Conservation (phyloP, 2,797 vertebrate genomes). For the Pangasius krempfi region DNA sequence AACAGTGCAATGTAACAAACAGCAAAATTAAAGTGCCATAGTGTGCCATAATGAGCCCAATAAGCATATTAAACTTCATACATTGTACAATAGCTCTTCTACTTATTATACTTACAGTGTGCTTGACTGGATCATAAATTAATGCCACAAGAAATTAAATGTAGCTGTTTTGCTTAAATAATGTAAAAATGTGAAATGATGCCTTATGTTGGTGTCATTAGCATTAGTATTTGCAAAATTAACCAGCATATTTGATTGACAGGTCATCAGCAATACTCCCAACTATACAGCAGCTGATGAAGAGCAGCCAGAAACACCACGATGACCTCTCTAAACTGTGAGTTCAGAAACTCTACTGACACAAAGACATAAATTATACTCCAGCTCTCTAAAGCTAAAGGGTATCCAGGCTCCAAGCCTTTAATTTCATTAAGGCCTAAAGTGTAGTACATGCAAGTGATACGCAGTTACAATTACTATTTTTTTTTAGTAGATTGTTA, state of each 20-base stretch:
- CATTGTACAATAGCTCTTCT: background rate
- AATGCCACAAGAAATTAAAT: background rate
- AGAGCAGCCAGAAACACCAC: conserved; percentile 86
- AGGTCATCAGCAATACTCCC: conserved; percentile 86
- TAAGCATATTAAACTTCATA: background rate
- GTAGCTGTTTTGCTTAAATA: background rate
- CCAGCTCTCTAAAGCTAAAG: background rate
- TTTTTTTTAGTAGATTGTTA: background rate
- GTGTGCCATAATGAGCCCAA: too few relatives aligned
- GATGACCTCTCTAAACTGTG: conserved; percentile 90
- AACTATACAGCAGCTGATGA: conserved; percentile 88
- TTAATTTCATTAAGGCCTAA: background rate
- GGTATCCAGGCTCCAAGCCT: background rate
- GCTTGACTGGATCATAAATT: background rate
- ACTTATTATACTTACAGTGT: background rate
- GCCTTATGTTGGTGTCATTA: background rate
- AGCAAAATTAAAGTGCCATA: too few relatives aligned
- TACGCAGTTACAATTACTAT: rapidly evolving
- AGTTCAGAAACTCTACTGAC: conserved; percentile 29
- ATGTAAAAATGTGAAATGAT: background rate
- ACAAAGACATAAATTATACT: background rate
- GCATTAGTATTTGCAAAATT: background rate
- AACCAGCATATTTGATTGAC: conserved; percentile 29
- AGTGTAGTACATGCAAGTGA: background rate
- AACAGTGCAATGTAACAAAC: background rate